Percentiles rank a stretch among this genome's conserved stretches.
Evolutionary conservation across 1,140 invertebrate genomes (phyloP).

Genomic region (Cydia fagiglandana): DNA sequence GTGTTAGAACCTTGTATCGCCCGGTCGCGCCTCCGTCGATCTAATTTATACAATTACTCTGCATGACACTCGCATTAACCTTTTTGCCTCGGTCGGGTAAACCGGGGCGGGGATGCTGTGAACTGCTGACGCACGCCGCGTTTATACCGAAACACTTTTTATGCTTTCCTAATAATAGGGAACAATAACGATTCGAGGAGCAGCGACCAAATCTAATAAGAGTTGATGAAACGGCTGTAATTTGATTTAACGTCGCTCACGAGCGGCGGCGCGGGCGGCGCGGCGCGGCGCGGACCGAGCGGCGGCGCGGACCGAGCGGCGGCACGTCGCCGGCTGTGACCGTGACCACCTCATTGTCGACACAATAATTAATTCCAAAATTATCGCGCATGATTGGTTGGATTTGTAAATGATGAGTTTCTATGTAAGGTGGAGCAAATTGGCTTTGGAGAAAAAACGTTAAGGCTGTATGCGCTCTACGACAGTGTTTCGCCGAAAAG

Average conservation of each 20-base stretch:
- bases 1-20: neutral
- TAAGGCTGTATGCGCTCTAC: too few species aligned
- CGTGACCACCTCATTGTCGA: neutral
- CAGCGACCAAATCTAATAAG: conserved; percentile 28
- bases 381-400: conserved; percentile 1
- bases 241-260: conserved; percentile 31
- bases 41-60: conserved; percentile 30
- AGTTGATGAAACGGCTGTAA: conserved; percentile 30
- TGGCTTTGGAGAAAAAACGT: too few species aligned
- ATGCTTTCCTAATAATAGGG: conserved; percentile 22
- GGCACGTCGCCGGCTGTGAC: neutral
- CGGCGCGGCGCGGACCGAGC: neutral
- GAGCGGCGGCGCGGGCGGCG: neutral
- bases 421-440: neutral
- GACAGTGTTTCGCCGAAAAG: neutral
- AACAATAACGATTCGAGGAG: conserved; percentile 26
- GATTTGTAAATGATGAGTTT: neutral
- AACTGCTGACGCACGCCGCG: conserved; percentile 27
- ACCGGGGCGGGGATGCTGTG: conserved; percentile 9
- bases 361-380: neutral
- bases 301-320: neutral
- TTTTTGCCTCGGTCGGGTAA: conserved; percentile 22
- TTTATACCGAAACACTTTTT: conserved; percentile 27
- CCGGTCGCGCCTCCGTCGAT: conserved; percentile 14
- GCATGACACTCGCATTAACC: conserved; percentile 30